phyloP scores from a whole-genome alignment of 1,140 invertebrate species.

The Helicoverpa zea region DNA sequence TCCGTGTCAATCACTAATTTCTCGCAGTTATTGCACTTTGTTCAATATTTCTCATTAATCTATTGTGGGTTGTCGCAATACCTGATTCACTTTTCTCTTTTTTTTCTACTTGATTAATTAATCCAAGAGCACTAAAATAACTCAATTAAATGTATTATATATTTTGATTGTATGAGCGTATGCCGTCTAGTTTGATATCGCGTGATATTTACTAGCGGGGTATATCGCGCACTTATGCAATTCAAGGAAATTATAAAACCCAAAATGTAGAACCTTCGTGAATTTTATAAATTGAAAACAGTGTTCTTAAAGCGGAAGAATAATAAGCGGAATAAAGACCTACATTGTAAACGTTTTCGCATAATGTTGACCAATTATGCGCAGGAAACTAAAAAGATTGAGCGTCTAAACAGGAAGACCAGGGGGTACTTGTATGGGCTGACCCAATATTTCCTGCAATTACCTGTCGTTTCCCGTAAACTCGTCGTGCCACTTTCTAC shows the following conservation, averaged over 20 bases:
- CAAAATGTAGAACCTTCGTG: background rate
- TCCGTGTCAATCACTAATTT: constrained; percentile 26
- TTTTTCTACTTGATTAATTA: background rate
- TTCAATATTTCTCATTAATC: background rate
- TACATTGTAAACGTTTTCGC: constrained; percentile 39
- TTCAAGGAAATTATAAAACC: constrained; percentile 36
- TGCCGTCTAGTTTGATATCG: background rate
- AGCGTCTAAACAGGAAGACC: constrained; percentile 45
- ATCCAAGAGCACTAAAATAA: background rate
- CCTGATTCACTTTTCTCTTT: background rate
- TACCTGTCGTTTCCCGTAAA: constrained; percentile 49
- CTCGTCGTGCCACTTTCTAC: constrained; percentile 60
- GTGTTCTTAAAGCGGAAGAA: constrained; percentile 18
- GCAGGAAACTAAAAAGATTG: constrained; percentile 45
- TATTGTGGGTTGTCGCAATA: background rate
- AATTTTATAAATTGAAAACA: constrained; percentile 4
- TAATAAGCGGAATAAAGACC: background rate
- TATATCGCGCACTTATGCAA: constrained; percentile 4
- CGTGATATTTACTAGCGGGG: constrained; percentile 4
- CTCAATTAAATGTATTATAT: background rate
- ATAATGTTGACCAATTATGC: constrained; percentile 36
- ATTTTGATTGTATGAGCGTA: background rate
- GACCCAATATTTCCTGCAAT: constrained; percentile 62
- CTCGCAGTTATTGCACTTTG: background rate
- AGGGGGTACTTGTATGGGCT: constrained; percentile 42